Base-by-base conservation (phyloP, 2,113 vertebrate genomes). In the Agapornis roseicollis region DNA sequence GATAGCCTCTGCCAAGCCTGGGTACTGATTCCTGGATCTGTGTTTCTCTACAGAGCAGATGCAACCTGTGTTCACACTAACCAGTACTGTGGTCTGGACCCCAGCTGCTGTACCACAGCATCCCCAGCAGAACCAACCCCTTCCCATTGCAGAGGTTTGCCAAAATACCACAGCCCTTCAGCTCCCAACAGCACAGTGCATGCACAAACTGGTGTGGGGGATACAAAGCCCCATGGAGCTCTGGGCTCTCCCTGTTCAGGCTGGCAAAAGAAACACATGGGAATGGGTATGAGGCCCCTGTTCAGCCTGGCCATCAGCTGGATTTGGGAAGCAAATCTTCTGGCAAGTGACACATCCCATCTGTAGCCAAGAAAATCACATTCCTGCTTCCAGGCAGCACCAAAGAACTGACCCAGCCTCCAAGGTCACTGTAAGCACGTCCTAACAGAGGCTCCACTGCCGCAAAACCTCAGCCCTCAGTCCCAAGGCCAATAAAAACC, bases 401-500 rank as follows among this genome's bases (percentile, higher is more conserved):
- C 58, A 47, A 24, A 71, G 17, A 47, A 44, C 29, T 35, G 41
- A 58, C 77, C 56, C 85, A 23, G 85, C 68, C 76, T 82, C 80
- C 92, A 95, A 83, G 90, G 95, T 78, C 92, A 85, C 74, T 3
- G 8, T 44, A 42, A 82, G 85, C 42, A 1, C 63, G 33, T 85
- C 94, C 74, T 80, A 37, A 88, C 49, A 81, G 78, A 70, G 65
- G 69, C 92, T 85, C 35, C 24, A 14, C 79, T 88, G 94, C 88
- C 64, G 80, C 28, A 60, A 82, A 82, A 19, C 65, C 85, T 65
- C 85, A 61, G 76, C 71, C 78, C n/a, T 55, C 79, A 33, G 77
- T 89, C 71, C 55, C 0, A 3, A 83, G 24, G 63, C 85, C 85
- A 37, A 85, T 96, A 97, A 96, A 95, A 95, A 80, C 94, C 82